These are phyloP conservation scores for Episyrphus balteatus DNA, from an alignment of 1,140 invertebrate species.

Conservation along the genomic window DNA sequence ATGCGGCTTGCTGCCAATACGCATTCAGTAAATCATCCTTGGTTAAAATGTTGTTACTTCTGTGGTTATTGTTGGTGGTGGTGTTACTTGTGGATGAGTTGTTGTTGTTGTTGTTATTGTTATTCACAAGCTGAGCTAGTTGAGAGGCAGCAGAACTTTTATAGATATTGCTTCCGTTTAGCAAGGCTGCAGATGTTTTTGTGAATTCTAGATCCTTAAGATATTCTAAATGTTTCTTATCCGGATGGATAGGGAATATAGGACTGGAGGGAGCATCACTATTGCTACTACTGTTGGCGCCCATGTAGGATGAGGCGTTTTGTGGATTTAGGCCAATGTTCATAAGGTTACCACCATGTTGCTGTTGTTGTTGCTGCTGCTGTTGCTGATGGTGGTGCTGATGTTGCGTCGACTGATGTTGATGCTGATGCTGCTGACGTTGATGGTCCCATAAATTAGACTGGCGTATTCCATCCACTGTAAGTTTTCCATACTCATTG, in stretches of 20 bases:
- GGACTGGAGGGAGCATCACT: neutral
- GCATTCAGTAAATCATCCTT: neutral
- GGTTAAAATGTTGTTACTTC: neutral
- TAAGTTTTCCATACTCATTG: no score
- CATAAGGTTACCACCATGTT: neutral
- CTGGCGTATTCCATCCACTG: no score
- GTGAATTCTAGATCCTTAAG: slow-evolving; percentile 29
- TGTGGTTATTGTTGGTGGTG: slow-evolving; percentile 1
- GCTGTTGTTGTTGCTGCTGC: neutral
- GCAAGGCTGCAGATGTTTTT: neutral
- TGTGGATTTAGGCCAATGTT: no score
- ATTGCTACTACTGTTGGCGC: neutral
- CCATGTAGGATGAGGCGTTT: neutral
- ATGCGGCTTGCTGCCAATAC: neutral
- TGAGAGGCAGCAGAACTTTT: neutral
- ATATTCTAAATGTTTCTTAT: no score
- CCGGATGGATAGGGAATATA: no score
- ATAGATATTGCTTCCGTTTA: neutral
- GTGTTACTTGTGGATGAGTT: no score
- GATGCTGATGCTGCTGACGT: neutral
- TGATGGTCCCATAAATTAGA: neutral
- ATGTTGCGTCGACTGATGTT: neutral
- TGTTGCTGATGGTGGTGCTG: neutral
- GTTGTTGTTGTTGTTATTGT: no score
- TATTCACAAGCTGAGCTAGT: neutral